A percentile compares a stretch with the other conserved stretches of the same genome.
Evolutionary conservation across 2,797 vertebrate species (phyloP).

Genomic region (Vultur gryphus): DNA sequence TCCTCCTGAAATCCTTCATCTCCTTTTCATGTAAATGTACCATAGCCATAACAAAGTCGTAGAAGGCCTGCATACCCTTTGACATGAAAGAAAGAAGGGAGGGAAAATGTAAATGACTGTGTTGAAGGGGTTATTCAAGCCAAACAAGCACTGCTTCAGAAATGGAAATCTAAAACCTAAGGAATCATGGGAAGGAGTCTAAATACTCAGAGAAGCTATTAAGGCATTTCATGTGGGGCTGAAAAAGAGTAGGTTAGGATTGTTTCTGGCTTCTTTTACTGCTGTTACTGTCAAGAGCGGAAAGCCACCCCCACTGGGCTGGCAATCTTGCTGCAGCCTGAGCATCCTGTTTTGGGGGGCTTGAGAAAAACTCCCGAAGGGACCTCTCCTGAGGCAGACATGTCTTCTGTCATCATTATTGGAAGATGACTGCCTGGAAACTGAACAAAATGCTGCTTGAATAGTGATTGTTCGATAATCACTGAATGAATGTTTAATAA

Average conservation of each 20-base stretch:
- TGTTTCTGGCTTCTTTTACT: neutral
- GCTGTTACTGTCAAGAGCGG: neutral
- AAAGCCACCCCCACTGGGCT: neutral
- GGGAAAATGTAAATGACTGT: neutral
- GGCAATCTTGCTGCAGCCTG: neutral
- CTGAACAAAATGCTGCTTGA: neutral
- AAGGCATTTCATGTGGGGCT: neutral
- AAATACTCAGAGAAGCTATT: neutral
- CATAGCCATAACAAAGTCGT: neutral
- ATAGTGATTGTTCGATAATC: neutral
- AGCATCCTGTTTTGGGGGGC: neutral
- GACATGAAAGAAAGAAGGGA: neutral
- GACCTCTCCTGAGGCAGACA: neutral
- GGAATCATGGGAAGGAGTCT: neutral
- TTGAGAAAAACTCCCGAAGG: neutral
- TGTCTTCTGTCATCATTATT: neutral
- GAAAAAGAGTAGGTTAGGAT: neutral
- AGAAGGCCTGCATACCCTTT: neutral
- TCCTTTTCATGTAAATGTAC: neutral
- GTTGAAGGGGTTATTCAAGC: neutral
- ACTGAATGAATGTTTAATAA: neutral
- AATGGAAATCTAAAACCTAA: neutral
- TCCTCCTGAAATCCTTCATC: neutral
- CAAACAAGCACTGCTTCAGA: neutral
- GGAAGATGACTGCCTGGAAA: neutral